Evolutionary conservation across 2,888 invertebrate species (phyloP).

Genomic region (Drosophila meridionalis): DNA sequence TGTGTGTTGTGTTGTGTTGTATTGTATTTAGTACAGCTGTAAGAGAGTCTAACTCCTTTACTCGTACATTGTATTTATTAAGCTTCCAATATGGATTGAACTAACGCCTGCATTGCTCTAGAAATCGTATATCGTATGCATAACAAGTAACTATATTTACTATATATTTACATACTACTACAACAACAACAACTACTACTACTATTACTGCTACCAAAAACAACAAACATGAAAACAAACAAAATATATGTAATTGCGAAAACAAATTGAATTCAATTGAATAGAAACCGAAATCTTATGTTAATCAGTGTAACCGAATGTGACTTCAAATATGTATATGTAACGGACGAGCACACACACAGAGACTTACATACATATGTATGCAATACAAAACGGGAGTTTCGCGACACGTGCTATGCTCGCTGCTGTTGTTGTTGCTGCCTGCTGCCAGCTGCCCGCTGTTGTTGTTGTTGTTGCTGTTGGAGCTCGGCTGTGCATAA

Average conservation of each 20-base stretch:
- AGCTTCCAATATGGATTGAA: conserved; percentile 77
- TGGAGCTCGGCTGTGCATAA: conserved; percentile 18
- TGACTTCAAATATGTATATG: conserved; percentile 22
- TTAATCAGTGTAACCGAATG: conserved; percentile 25
- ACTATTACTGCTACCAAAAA: background rate
- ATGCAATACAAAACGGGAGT: conserved; percentile 29
- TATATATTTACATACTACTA: conserved; percentile 10
- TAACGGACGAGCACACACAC: conserved; percentile 9
- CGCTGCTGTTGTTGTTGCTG: background rate
- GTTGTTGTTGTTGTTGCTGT: conserved; percentile 9
- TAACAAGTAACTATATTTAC: conserved; percentile 32
- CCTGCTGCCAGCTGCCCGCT: background rate
- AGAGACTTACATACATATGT: conserved; percentile 6
- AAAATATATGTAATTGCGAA: conserved; percentile 1
- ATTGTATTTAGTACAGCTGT: conserved; percentile 43
- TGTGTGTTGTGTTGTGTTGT: conserved; percentile 11
- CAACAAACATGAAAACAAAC: background rate
- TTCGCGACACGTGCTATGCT: conserved; percentile 28
- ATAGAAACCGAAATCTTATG: conserved; percentile 4
- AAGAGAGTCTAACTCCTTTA: conserved; percentile 33
- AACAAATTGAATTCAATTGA: conserved; percentile 18
- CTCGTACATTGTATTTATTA: conserved; percentile 47
- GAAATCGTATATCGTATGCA: conserved; percentile 59
- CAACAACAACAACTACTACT: conserved; percentile 1
- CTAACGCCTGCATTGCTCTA: conserved; percentile 79